Conservation (phyloP, 2,113 vertebrate genomes). For the Gopherus flavomarginatus region DNA sequence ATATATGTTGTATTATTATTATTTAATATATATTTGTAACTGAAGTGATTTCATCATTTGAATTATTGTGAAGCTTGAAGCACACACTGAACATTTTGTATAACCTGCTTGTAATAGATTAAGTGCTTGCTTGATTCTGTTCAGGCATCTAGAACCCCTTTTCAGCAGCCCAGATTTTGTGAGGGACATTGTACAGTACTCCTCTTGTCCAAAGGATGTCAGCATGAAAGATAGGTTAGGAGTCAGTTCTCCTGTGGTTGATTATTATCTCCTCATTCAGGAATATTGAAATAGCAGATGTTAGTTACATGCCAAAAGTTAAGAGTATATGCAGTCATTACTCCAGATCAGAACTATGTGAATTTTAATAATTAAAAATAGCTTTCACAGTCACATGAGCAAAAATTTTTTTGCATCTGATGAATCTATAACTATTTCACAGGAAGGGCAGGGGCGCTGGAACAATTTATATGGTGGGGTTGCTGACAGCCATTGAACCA, state of each 20-base stretch:
- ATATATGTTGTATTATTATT: background rate
- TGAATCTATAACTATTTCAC: background rate
- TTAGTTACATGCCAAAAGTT: background rate
- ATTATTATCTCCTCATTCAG: background rate
- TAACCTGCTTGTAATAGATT: background rate
- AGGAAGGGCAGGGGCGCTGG: background rate
- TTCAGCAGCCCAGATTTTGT: background rate
- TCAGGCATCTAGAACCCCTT: background rate
- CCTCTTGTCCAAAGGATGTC: background rate
- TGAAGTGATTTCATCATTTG: background rate
- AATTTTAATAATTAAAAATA: background rate
- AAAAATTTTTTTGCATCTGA: background rate
- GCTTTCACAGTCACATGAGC: background rate
- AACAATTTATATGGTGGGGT: too few relatives aligned
- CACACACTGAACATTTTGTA: background rate
- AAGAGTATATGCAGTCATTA: background rate
- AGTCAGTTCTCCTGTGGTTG: slow-evolving; percentile 22
- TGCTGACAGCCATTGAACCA: too few relatives aligned
- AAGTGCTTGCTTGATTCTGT: background rate
- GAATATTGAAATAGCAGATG: background rate
- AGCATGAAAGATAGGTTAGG: background rate
- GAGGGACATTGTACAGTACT: background rate
- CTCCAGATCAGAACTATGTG: background rate
- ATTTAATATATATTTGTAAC: background rate
- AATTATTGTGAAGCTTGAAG: background rate